Evolutionary conservation across 2,113 vertebrate genomes (phyloP), one percentile per base, ranked within the genome.

Genomic region (Gasterosteus nipponicus): DNA sequence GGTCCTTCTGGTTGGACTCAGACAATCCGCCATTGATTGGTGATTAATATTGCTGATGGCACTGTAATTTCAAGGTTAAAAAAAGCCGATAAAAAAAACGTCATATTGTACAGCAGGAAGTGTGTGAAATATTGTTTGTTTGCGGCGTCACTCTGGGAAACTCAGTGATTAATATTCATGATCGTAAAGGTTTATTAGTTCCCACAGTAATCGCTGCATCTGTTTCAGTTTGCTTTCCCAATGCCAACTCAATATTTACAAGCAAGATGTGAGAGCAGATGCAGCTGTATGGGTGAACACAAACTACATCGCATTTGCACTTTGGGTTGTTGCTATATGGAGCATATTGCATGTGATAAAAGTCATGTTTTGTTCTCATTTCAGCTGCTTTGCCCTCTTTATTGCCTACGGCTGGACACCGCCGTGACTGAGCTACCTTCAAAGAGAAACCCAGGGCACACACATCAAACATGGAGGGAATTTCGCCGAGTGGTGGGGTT

Each of bases 391-490:
- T 16, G 6, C 49, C 39, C 56, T 26, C 66, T 84, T 39, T n/a
- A 47, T 71, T 67, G 73, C 78, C 69, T 54, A 19, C 73, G 77
- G 79, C 81, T 65, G 77, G 73, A 69, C 78, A 66, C 64, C 58
- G 83, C 66, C 72, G 61, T 59, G 63, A 56, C 39, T 61, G 72
- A 79, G 46, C 46, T 86, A 73, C 81, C 85, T 92, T 90, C 84
- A 89, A 86, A 89, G 74, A 79, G 60, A 84, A 80, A 83, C 81
- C 73, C 74, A 60, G 75, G 79, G 82, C 74, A 59, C 59, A 67
- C 46, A 85, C 85, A 72, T 89, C 88, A 89, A 89, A 85, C 74
- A 62, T 26, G 68, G 69, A 69, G 67, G 49, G 81, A 80, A 79
- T 86, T 76, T 5, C 31, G 39, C 63, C 85, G 67, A 63, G 57